Evolutionary conservation across 2,888 invertebrate species (phyloP).

Genomic region (Macaria liturata): DNA sequence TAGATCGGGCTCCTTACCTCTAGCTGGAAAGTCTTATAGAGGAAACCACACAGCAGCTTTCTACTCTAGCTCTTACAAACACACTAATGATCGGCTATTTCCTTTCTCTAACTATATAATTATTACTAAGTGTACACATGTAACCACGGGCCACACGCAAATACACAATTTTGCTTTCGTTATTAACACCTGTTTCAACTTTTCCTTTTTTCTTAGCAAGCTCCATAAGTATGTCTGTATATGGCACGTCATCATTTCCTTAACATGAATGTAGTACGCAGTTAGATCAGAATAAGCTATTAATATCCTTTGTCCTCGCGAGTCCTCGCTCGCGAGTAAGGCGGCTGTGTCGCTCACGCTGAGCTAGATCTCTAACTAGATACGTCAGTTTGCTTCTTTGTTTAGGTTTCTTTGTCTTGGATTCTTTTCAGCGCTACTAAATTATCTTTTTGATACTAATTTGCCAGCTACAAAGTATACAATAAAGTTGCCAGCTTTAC

Average conservation of each 20-base stretch:
- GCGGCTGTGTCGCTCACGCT: slow-evolving; percentile 23
- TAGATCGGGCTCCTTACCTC: slow-evolving; percentile 33
- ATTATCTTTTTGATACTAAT: no score
- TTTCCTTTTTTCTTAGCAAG: no score
- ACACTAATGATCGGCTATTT: slow-evolving; percentile 14
- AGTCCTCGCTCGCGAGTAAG: slow-evolving; percentile 7
- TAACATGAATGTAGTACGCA: background rate
- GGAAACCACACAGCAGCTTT: slow-evolving; percentile 65
- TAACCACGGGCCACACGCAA: background rate
- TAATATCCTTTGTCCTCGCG: slow-evolving; percentile 4
- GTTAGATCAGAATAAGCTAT: background rate
- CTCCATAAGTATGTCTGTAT: no score
- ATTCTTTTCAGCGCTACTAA: slow-evolving; percentile 22
- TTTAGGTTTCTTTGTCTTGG: slow-evolving; percentile 32
- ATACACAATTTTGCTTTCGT: background rate
- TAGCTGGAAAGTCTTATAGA: slow-evolving; percentile 60
- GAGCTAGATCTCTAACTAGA: slow-evolving; percentile 25
- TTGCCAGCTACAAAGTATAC: no score
- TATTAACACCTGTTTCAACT: no score
- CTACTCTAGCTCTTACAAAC: slow-evolving; percentile 43
- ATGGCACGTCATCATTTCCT: no score
- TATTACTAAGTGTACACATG: background rate
- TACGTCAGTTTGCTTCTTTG: slow-evolving; percentile 29
- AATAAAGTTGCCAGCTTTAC: no score
- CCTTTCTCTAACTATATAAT: background rate